Evolutionary conservation across 2,113 vertebrate species (phyloP).

Genomic region (Natator depressus): DNA sequence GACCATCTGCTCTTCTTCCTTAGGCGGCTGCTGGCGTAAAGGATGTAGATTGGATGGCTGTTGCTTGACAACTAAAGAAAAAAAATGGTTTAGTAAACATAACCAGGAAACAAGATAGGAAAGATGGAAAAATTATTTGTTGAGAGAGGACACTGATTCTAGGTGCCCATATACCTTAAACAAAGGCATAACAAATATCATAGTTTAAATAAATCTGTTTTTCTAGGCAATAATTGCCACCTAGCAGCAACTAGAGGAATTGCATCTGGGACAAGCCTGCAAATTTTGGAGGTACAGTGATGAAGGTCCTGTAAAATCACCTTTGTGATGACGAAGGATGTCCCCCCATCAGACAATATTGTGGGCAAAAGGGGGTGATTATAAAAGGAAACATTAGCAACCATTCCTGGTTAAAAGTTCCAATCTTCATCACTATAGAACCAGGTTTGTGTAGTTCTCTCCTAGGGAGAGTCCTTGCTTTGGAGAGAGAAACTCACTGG

Average conservation of each 20-base stretch:
- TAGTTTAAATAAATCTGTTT: not conserved
- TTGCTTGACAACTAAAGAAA: conserved; percentile 67
- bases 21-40: not conserved
- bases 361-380: not conserved
- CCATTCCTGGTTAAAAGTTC: not conserved
- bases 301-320: not conserved
- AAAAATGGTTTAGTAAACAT: conserved; percentile 57
- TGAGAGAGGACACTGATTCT: not conserved
- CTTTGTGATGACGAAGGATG: not conserved
- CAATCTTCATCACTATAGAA: not conserved
- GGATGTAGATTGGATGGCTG: conserved; percentile 37
- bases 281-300: not conserved
- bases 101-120: conserved; percentile 51
- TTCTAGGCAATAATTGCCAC: conserved; percentile 46
- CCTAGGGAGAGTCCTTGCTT: not conserved
- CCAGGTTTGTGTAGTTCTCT: not conserved
- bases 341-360: not conserved
- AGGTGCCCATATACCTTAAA: not conserved
- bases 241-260: conserved; percentile 44
- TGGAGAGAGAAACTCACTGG: not conserved
- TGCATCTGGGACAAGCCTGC: not conserved
- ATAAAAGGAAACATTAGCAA: not conserved
- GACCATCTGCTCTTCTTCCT: conserved; percentile 16
- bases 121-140: conserved; percentile 38
- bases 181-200: conserved; percentile 45